These are phyloP conservation scores for Trissolcus brochymenae DNA, from an alignment of 2,888 invertebrate species.

Conservation along the genomic window DNA sequence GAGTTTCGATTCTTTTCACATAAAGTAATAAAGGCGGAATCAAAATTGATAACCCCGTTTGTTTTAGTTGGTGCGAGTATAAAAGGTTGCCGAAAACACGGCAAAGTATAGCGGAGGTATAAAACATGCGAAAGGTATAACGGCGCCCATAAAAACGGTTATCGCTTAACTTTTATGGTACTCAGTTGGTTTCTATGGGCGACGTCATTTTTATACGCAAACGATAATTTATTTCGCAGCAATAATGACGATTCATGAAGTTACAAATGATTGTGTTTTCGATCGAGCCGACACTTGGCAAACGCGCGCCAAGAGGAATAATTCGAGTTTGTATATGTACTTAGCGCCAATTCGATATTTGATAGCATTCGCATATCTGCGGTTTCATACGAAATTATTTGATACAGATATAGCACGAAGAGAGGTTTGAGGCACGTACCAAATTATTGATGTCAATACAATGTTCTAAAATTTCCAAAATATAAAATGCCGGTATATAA, in stretches of 20 bases:
- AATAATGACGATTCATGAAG: slow-evolving; percentile 46
- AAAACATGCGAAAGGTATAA: slow-evolving; percentile 4
- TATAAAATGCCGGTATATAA: slow-evolving; percentile 29
- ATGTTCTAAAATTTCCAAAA: slow-evolving; percentile 58
- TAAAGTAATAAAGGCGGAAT: slow-evolving; percentile 28
- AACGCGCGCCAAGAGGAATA: slow-evolving; percentile 43
- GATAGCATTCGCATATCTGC: slow-evolving; percentile 57
- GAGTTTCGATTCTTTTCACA: too few species aligned
- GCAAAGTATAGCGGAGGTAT: slow-evolving; percentile 4
- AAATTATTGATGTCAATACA: slow-evolving; percentile 55
- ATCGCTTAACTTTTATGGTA: slow-evolving; percentile 11
- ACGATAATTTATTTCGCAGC: slow-evolving; percentile 33
- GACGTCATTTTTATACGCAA: slow-evolving; percentile 25
- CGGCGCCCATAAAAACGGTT: slow-evolving; percentile 7
- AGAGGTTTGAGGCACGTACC: slow-evolving; percentile 52
- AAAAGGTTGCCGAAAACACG: slow-evolving; percentile 18
- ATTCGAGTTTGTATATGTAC: slow-evolving; percentile 56
- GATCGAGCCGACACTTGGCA: slow-evolving; percentile 19
- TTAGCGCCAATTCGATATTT: slow-evolving; percentile 58
- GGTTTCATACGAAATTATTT: slow-evolving; percentile 57
- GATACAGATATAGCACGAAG: slow-evolving; percentile 57
- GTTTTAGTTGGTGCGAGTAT: slow-evolving; percentile 12
- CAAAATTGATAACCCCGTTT: slow-evolving; percentile 31
- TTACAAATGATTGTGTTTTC: slow-evolving; percentile 53
- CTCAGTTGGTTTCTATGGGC: slow-evolving; percentile 13